Percentiles rank a stretch among this genome's conserved stretches.
These are phyloP conservation scores for Danaus plexippus DNA, from an alignment of 1,140 invertebrate genomes.

Conservation along the genomic window DNA sequence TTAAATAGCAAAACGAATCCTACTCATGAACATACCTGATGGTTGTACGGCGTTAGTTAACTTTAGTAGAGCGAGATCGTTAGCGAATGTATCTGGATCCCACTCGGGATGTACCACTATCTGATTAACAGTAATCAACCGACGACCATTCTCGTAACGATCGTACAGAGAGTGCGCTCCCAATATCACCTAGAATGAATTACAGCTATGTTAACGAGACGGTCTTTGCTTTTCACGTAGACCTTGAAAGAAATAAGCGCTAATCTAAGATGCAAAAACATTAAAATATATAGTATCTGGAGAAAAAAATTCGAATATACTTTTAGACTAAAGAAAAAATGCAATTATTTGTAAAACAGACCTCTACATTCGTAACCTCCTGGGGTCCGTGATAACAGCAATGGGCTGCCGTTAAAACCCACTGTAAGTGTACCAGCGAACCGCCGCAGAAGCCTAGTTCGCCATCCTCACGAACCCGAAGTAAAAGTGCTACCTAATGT, in stretches of 20 bases:
- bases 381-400: constrained; percentile 56
- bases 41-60: constrained; percentile 67
- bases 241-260: too few species aligned
- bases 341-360: constrained; percentile 15
- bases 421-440: constrained; percentile 61
- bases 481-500: constrained; percentile 46
- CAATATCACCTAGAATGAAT: constrained; percentile 39
- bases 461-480: constrained; percentile 43
- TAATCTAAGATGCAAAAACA: too few species aligned
- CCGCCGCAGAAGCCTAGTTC: constrained; percentile 68
- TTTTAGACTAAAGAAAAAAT: too few species aligned
- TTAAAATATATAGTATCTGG: too few species aligned
- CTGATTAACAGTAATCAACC: constrained; percentile 74
- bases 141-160: constrained; percentile 56
- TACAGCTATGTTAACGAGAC: too few species aligned
- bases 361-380: constrained; percentile 47
- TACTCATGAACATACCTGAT: constrained; percentile 31
- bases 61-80: constrained; percentile 79
- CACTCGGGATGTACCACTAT: constrained; percentile 79
- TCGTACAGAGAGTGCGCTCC: constrained; percentile 57
- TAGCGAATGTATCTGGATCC: constrained; percentile 71
- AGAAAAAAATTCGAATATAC: too few species aligned
- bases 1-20: not conserved
- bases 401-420: constrained; percentile 72
- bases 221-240: too few species aligned